Base-by-base conservation (phyloP, 2,888 invertebrate genomes). In the Tenthredo livida region DNA sequence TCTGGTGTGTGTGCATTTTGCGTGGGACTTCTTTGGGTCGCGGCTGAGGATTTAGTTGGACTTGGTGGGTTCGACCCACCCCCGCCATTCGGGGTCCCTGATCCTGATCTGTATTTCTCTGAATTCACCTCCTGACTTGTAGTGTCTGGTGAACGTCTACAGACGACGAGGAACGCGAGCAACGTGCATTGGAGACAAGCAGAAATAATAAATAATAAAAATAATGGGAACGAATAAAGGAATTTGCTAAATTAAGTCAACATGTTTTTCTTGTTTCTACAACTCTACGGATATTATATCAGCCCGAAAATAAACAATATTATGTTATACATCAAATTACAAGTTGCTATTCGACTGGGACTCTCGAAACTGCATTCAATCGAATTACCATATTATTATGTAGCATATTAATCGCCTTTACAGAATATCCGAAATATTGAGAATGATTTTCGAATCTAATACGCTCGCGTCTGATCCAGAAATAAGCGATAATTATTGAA, bases 61-160 rank as follows among this genome's bases (percentile, higher is more conserved):
- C 93, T 93, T 85, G 93, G 92, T 37, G 92, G 90, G 87, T 90
- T 92, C 85, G 92, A 92, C 72, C 88, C 88, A 58, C 89, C 88
- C 37, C 90, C 89, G 37, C 88, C 90, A 85, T 90, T 90, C 65
- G 89, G 88, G 88, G 91, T 89, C 6, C 90, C 92, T 84, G 93
- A 91, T 61, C 91, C 90, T 75, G 92, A 91, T 88, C 91, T 90
- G 88, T 91, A 92, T 88, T 92, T 93, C 87, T 93, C 93, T 88
- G 91, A 91, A 89, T 88, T 90, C 72, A 91, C 89, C 84, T 93
- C 93, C 88, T 92, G 93, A 89, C 91, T 92, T 86, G 89, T 92
- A 85, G 91, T 88, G 87, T 93, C 92, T 89, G 93, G 93, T 87
- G 93, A 93, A 87, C 92, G 92, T 93, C 93, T 93, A 90, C 87